Base-by-base conservation (phyloP, 2,888 invertebrate genomes). In the Acanthosoma haemorrhoidale region DNA sequence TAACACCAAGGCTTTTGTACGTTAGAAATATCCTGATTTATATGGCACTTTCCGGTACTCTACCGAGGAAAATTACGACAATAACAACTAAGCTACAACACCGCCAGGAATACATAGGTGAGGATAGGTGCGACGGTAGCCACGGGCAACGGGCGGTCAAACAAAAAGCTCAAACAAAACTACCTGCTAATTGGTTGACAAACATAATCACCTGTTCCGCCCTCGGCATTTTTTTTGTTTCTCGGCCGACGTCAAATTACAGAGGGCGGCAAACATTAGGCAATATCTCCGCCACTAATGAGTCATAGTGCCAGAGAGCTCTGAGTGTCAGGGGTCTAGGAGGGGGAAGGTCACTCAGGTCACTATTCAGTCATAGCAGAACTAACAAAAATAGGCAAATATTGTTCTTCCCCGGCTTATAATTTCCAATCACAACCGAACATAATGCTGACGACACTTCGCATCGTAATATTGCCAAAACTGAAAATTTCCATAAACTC, bases 191-290 rank as follows among this genome's bases (percentile, higher is more conserved):
- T 67, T 67, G 67, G 67, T 57, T n/a, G 51, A 31, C 67, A 67
- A 67, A 67, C 67, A 67, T 51, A 51, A 51, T 59, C 58, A 58
- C 66, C 70, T 59, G 64, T 59, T 58, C 70, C 64, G 51, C 43
- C 36, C 34, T 57, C 68, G 41, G 59, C 66, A 39, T 66, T 66
- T 66, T 59, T 61, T 66, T 70, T 70, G 59, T 66, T 66, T 59
- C 29, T 25, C 66, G 58, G 57, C 60, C 32, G 60, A 60, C 32
- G 60, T 60, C 32, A 36, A 60, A 36, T 34, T 60, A 36, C 16
- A 60, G 60, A 16, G 9, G 34, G 38, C 11, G 38, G 51, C 25
- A 51, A 51, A 51, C 51, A 51, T 21, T 13, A 51, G n/a, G 51
- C 29, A 51, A 51, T 51, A 51, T 21, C 51, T 25, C 25, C 13